Evolutionary conservation across 2,797 vertebrate species (phyloP), one percentile per base, ranked within the genome.

Genomic region (Schizopygopsis malacanthus): DNA sequence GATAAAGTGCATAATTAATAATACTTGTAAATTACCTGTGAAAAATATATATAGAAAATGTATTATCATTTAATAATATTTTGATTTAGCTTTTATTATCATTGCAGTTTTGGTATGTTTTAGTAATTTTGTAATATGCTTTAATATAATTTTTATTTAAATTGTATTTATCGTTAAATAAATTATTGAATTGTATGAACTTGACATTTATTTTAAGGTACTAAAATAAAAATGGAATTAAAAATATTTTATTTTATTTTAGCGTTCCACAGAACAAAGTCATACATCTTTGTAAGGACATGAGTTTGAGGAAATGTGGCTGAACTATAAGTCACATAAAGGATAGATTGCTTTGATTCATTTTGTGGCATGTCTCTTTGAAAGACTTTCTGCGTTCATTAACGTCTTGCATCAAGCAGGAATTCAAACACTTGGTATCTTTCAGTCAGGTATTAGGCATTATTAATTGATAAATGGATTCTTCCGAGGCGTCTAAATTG

Each of bases 391-490:
- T 67, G 75, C 18, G 41, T 54, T 84, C 82, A 84, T 84, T 41
- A 84, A 16, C 61, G 28, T 4, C 28, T 79, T 37, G 16, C 63
- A 28, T 69, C 45, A 67, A 54, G 47, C 37, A 22, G 37, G n/a
- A 78, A 54, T 67, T 84, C 75, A 79, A 78, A 79, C 83, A 79
- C 75, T 85, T 71, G 25, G 43, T 67, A 12, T 77, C 72, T 50
- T 59, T 85, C 75, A 20, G 18, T 79, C 63, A 79, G 71, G 18
- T 67, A 61, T 79, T 13, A 69, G 61, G 39, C 22, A 41, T 67
- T 85, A 47, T 85, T 85, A 79, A 79, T 59, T 79, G 76, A 79
- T 78, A 71, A 85, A 85, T 47, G 50, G 65, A 52, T 79, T 77
- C 71, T 77, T 84, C 45, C 43, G 45, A 67, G 47, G 72, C 28